Percentiles rank a stretch among this genome's conserved stretches.
phyloP scores from a whole-genome alignment of 2,113 vertebrate genomes.

The Muntiacus muntjak region DNA sequence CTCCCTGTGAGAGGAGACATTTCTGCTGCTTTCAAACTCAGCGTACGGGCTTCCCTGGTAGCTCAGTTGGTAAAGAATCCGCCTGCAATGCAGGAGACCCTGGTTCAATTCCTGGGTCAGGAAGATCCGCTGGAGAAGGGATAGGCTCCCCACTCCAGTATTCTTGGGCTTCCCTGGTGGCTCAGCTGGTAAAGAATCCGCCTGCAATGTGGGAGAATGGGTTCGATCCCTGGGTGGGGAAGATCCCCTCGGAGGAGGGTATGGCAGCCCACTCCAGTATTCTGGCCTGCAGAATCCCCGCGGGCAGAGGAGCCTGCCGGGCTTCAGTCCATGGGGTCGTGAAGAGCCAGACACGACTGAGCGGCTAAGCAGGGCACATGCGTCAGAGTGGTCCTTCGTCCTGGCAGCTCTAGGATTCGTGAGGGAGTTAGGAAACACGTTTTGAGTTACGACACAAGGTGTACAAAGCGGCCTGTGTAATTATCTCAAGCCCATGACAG shows the following conservation, averaged over 20 bases:
- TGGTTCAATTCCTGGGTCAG: neutral
- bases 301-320: neutral
- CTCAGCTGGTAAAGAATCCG: neutral
- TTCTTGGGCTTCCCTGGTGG: neutral
- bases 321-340: neutral
- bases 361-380: neutral
- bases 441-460: neutral
- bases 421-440: neutral
- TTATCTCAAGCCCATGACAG: neutral
- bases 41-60: neutral
- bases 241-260: neutral
- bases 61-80: neutral
- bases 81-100: neutral
- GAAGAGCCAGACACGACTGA: accelerated
- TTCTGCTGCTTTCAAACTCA: neutral
- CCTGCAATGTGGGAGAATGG: neutral
- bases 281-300: neutral
- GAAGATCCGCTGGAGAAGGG: neutral
- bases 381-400: neutral
- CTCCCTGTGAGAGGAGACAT: neutral
- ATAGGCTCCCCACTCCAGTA: neutral
- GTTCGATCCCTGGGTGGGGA: neutral
- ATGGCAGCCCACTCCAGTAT: neutral
- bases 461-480: neutral
- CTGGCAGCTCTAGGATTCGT: neutral